Conservation (phyloP, 2,888 invertebrate genomes). For the Brachypterus glaber region DNA sequence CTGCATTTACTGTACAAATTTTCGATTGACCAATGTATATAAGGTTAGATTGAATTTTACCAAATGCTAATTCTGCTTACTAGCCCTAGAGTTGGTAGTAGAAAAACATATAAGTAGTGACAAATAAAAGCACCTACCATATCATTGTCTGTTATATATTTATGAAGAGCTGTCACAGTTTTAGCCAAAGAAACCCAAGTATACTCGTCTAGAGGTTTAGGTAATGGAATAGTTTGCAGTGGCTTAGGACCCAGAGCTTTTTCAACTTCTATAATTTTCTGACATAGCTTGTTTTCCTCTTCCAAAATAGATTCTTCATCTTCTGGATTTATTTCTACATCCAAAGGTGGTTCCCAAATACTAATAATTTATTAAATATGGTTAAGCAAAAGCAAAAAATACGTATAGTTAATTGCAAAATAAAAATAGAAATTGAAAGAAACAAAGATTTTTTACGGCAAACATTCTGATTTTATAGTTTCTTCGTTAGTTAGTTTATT, state of each 20-base stretch:
- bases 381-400: conserved; percentile 9
- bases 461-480: neutral
- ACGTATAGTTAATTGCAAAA: conserved; percentile 7
- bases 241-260: conserved; percentile 45
- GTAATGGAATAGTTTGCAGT: conserved; percentile 48
- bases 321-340: conserved; percentile 43
- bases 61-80: too few species aligned
- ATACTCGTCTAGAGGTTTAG: conserved; percentile 48
- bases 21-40: too few species aligned
- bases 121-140: conserved; percentile 36
- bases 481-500: too few species aligned
- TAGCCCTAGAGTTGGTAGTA: too few species aligned
- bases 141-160: conserved; percentile 52
- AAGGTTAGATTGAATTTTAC: too few species aligned
- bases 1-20: neutral
- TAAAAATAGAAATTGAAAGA: conserved; percentile 4
- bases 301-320: conserved; percentile 47
- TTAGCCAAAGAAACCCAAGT: conserved; percentile 60
- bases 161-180: conserved; percentile 55
- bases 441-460: neutral
- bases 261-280: conserved; percentile 47
- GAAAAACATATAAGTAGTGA: too few species aligned
- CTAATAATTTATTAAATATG: conserved; percentile 23
- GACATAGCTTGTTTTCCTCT: conserved; percentile 50
- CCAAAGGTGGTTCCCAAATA: conserved; percentile 41